phyloP scores from a whole-genome alignment of 2,113 vertebrate species.

The Rostratula benghalensis region DNA sequence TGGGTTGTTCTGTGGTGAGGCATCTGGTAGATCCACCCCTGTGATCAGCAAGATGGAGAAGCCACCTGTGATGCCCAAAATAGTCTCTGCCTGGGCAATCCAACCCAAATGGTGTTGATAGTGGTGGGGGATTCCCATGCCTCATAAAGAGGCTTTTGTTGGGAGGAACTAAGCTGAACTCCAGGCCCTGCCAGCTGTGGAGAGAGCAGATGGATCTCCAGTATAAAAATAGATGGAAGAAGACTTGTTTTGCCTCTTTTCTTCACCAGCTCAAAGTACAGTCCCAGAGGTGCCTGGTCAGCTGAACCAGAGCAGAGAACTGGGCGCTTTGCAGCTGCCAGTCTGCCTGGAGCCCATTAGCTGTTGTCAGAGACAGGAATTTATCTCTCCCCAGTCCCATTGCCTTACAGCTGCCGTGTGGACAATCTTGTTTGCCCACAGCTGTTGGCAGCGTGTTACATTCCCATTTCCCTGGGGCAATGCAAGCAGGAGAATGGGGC shows the following conservation, averaged over 20 bases:
- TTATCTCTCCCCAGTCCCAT: not conserved
- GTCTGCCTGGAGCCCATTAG: constrained; percentile 51
- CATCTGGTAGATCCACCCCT: not conserved
- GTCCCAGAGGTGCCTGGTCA: constrained; percentile 54
- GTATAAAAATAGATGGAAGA: constrained; percentile 58
- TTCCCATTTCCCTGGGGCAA: constrained; percentile 1
- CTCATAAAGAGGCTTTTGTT: constrained; percentile 66
- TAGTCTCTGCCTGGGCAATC: constrained; percentile 19
- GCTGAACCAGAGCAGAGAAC: not conserved
- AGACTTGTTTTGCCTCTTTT: constrained; percentile 29
- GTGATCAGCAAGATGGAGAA: not conserved
- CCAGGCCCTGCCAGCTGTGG: constrained; percentile 56
- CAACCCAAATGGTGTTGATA: not conserved
- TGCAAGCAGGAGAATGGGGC: not conserved
- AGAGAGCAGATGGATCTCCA: constrained; percentile 51
- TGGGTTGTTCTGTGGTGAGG: not conserved
- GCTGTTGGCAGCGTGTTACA: constrained; percentile 16
- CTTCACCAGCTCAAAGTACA: constrained; percentile 11
- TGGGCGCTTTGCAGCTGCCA: constrained; percentile 62
- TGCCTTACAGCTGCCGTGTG: constrained; percentile 46
- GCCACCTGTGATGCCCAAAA: constrained; percentile 59
- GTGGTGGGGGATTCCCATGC: constrained; percentile 20
- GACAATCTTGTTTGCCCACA: constrained; percentile 42
- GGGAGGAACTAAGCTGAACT: constrained; percentile 36
- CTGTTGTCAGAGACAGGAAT: constrained; percentile 31